phyloP scores from a whole-genome alignment of 2,113 vertebrate genomes.

The Sinocyclocheilus rhinocerous region DNA sequence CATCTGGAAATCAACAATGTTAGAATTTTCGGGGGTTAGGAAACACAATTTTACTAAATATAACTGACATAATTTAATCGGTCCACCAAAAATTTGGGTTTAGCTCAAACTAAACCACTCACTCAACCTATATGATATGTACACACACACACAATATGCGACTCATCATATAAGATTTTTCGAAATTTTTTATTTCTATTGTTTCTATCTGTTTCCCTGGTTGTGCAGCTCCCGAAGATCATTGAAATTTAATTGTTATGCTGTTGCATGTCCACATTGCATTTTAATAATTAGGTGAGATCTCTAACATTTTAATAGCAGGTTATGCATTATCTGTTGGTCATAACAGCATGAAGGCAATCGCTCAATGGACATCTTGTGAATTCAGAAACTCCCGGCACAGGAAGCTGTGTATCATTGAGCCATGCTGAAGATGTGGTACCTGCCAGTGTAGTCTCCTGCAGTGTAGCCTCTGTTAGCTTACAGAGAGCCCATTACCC shows the following conservation, averaged over 20 bases:
- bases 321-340: not conserved
- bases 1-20: constrained; percentile 33
- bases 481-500: constrained; percentile 41
- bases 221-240: not conserved
- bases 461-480: constrained; percentile 37
- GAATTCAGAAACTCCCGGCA: not conserved
- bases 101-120: no score
- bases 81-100: not conserved
- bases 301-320: not conserved
- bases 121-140: no score
- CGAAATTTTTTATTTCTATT: not conserved
- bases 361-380: constrained; percentile 18
- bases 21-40: constrained; percentile 11
- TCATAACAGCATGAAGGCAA: not conserved
- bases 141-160: no score
- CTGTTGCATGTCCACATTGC: constrained; percentile 28
- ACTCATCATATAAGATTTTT: not conserved
- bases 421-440: not conserved
- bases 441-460: constrained; percentile 21
- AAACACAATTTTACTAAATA: constrained; percentile 6
- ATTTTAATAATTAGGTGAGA: constrained; percentile 35
- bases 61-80: constrained; percentile 20
- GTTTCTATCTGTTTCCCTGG: not conserved
- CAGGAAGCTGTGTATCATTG: not conserved
- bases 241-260: not conserved